phyloP scores from a whole-genome alignment of 2,797 vertebrate species.

The Sphenopsis melanotis region DNA sequence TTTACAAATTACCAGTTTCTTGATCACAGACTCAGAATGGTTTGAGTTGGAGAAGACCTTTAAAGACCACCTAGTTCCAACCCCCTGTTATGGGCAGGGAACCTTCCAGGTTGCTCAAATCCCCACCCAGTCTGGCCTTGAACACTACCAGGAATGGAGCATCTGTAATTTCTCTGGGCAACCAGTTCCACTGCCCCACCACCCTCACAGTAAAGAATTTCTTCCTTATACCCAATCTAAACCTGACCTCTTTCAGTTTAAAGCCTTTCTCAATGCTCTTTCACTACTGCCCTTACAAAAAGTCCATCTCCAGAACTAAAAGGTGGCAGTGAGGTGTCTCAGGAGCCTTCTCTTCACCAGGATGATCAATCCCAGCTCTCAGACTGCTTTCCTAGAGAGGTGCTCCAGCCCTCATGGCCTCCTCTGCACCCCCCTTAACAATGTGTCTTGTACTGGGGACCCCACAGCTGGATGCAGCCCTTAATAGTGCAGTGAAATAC shows the following conservation, averaged over 20 bases:
- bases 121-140: neutral
- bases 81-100: accelerated
- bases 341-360: neutral
- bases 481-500: neutral
- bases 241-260: neutral
- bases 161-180: neutral
- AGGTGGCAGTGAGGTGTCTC: neutral
- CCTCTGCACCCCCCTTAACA: neutral
- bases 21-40: neutral
- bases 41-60: neutral
- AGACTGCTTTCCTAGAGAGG: neutral
- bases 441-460: neutral
- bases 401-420: neutral
- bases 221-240: neutral
- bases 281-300: neutral
- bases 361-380: neutral
- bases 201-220: neutral
- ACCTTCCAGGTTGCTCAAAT: neutral
- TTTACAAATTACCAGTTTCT: neutral
- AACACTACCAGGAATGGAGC: neutral
- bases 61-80: neutral
- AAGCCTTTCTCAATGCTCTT: neutral
- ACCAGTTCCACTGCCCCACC: too few relatives aligned
- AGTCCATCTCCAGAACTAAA: neutral
- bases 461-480: neutral